Conservation (phyloP, 2,797 vertebrate species). For the Naso thynnoides region DNA sequence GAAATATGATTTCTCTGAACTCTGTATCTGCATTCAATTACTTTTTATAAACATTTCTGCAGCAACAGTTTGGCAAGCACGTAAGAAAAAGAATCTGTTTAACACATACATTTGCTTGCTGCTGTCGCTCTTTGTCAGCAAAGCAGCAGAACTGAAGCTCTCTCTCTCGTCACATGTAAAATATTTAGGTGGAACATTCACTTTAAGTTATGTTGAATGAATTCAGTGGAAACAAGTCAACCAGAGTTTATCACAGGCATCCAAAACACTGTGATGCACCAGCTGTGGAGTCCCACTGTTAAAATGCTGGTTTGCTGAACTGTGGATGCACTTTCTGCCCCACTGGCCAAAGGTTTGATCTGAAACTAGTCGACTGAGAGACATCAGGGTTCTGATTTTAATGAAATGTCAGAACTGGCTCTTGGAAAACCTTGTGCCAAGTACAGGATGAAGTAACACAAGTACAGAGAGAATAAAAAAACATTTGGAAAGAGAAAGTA, state of each 20-base stretch:
- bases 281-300: conserved; percentile 4
- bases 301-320: background rate
- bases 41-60: conserved; percentile 9
- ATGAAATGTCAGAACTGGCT: background rate
- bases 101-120: background rate
- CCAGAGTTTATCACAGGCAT: conserved; percentile 5
- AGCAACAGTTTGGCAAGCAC: background rate
- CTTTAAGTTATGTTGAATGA: conserved; percentile 15
- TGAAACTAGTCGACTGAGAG: background rate
- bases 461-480: background rate
- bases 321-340: conserved; percentile 12
- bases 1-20: background rate
- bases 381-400: background rate
- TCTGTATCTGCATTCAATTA: background rate
- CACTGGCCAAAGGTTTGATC: background rate
- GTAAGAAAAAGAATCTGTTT: background rate
- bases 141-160: background rate
- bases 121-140: background rate
- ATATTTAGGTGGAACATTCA: conserved; percentile 24
- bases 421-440: background rate
- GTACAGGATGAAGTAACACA: background rate
- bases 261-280: background rate
- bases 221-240: conserved; percentile 6
- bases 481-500: background rate
- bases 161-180: conserved; percentile 4